Evolutionary conservation across 2,888 invertebrate genomes (phyloP).

Genomic region (Andrena bicolor): DNA sequence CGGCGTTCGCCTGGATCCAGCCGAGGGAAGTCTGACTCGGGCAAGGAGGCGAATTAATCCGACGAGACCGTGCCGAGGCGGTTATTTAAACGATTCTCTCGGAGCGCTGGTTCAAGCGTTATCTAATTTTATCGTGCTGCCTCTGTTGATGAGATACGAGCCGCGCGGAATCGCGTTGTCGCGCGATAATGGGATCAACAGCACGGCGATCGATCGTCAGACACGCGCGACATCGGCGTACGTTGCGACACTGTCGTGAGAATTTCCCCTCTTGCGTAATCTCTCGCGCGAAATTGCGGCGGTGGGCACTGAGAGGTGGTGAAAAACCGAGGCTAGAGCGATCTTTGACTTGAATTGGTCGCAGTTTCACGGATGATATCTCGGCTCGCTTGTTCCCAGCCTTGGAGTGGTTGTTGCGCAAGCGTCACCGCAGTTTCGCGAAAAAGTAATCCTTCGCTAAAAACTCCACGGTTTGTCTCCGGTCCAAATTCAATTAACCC

Average conservation of each 20-base stretch:
- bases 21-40: slow-evolving; percentile 4
- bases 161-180: slow-evolving; percentile 48
- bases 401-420: neutral
- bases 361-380: slow-evolving; percentile 2
- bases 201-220: slow-evolving; percentile 19
- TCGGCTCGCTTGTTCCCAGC: neutral
- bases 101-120: slow-evolving; percentile 30
- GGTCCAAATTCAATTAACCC: slow-evolving; percentile 29
- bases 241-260: neutral
- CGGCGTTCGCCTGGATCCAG: slow-evolving; percentile 20
- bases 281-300: neutral
- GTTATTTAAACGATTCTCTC: slow-evolving; percentile 35
- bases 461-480: neutral
- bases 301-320: neutral
- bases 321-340: neutral
- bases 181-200: slow-evolving; percentile 44
- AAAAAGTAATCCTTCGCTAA: slow-evolving; percentile 8
- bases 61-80: neutral
- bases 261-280: neutral
- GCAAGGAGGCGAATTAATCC: slow-evolving; percentile 15
- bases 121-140: slow-evolving; percentile 36
- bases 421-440: slow-evolving; percentile 2
- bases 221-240: neutral
- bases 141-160: slow-evolving; percentile 40
- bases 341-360: neutral